Evolutionary conservation across 1,140 invertebrate genomes (phyloP), one percentile per base, ranked within the genome.

Genomic region (Acromyrmex echinatior): DNA sequence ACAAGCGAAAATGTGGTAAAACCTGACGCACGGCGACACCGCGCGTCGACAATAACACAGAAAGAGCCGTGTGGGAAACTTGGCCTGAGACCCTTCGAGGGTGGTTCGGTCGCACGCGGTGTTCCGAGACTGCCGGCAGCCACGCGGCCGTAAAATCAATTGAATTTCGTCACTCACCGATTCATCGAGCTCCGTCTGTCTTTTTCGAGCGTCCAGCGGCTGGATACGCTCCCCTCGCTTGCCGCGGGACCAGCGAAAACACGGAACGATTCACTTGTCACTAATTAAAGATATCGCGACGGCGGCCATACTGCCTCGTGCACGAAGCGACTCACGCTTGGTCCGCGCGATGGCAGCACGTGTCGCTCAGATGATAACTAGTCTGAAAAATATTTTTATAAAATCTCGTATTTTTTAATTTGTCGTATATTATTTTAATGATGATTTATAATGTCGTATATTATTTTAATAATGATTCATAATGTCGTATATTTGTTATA

Each of bases 261-360:
- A 87, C 88, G 58, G 70, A 79, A 68, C 68, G 68, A 90, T 73
- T 87, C 87, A 92, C 89, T 91, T 91, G 89, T 91, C 91, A 91
- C 90, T 92, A 79, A 92, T 91, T 91, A 91, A 91, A 88, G 88
- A 53, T 79, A 91, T 92, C 87, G 25, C 87, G 79, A 91, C 81
- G 86, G 88, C 91, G 86, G 91, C 91, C 91, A 92, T 92, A 89
- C 87, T 92, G 84, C 82, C 39, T 45, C 82, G 77, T 89, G 71
- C 51, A 14, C 70, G n/a, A 39, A 53, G 12, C 45, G 3, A 4
- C 28, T 89, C 79, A 10, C 21, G 7, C 39, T 49, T 21, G 9
- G 10, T 9, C n/a, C 90, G 60, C n/a, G 7, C 90, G 91, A 89
- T 92, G 91, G 79, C 88, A 62, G 2, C 45, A 45, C 49, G 28